Percentiles rank a stretch among this genome's conserved stretches.
These are phyloP conservation scores for Trialeurodes vaporariorum DNA, from an alignment of 1,140 invertebrate species.

Conservation along the genomic window DNA sequence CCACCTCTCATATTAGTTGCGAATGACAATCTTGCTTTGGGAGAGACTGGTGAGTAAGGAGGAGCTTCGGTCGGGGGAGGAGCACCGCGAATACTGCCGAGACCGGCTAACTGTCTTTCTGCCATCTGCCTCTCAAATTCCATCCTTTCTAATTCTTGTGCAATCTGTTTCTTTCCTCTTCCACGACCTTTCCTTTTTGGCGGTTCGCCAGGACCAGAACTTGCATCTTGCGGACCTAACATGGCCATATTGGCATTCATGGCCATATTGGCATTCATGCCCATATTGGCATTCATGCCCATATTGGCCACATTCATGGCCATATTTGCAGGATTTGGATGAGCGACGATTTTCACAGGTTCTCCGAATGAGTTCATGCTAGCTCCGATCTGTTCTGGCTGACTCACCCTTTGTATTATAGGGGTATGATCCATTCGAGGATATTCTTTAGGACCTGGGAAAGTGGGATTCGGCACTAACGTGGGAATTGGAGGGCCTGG, in stretches of 20 bases:
- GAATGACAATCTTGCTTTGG: conserved; percentile 24
- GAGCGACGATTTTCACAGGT: neutral
- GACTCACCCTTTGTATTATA: neutral
- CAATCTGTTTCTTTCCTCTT: conserved; percentile 44
- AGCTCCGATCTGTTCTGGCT: neutral
- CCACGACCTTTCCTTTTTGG: conserved; percentile 40
- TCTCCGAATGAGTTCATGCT: neutral
- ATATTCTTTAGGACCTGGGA: neutral
- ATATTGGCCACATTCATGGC: too few relatives aligned
- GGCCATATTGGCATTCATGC: too few relatives aligned
- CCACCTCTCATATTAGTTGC: neutral
- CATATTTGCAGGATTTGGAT: neutral
- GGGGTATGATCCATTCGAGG: neutral
- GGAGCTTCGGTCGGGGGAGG: conserved; percentile 21
- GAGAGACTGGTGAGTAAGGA: conserved; percentile 22
- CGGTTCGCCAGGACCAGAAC: neutral
- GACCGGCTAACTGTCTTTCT: conserved; percentile 1
- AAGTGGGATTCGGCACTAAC: neutral
- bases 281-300: too few relatives aligned
- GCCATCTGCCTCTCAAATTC: neutral
- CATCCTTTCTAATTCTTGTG: conserved; percentile 21
- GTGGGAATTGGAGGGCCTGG: neutral
- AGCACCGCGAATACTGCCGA: neutral
- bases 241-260: too few relatives aligned
- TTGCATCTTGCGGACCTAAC: neutral